phyloP scores from a whole-genome alignment of 2,113 vertebrate species.

The Isurus oxyrinchus region DNA sequence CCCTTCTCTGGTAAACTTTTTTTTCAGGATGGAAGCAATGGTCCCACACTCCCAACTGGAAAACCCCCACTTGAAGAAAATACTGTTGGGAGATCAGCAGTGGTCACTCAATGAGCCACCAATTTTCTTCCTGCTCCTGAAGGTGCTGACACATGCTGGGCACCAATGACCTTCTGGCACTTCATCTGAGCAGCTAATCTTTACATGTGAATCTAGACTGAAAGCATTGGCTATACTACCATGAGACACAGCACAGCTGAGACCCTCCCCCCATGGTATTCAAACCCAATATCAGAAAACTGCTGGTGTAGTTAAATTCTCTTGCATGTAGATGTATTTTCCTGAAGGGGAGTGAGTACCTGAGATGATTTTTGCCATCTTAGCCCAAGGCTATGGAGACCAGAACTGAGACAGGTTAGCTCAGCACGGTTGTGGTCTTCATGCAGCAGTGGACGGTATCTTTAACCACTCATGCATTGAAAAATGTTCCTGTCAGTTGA shows the following conservation, averaged over 20 bases:
- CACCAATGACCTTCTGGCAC: neutral
- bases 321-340: neutral
- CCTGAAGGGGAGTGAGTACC: neutral
- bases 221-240: neutral
- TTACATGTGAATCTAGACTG: neutral
- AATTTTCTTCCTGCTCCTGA: neutral
- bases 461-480: neutral
- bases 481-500: neutral
- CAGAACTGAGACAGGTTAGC: neutral
- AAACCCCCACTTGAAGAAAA: neutral
- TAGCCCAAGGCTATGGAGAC: neutral
- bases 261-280: neutral
- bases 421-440: neutral
- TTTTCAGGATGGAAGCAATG: neutral
- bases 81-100: neutral
- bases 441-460: neutral
- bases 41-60: neutral
- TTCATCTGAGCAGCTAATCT: neutral
- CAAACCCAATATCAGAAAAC: too few relatives aligned
- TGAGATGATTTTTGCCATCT: neutral
- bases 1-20: too few relatives aligned
- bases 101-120: neutral
- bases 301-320: too few relatives aligned
- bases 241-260: neutral
- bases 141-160: neutral